Evolutionary conservation across 2,113 vertebrate species (phyloP).

Genomic region (Pongo pygmaeus): DNA sequence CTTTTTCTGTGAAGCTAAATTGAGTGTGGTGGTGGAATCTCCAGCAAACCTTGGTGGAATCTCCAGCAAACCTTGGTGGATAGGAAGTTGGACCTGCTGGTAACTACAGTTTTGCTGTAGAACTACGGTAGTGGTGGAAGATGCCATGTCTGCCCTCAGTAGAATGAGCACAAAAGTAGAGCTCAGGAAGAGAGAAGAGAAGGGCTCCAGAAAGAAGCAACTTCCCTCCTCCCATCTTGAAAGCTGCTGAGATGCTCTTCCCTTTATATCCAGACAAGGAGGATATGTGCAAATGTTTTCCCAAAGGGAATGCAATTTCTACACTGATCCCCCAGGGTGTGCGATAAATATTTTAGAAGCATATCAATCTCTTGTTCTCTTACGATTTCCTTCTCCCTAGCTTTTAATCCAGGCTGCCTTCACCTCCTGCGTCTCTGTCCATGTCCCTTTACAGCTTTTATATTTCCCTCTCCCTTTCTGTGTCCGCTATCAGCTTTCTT

Average conservation of each 20-base stretch:
- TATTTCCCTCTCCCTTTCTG: neutral
- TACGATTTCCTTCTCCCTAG: neutral
- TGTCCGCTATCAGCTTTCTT: neutral
- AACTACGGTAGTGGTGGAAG: neutral
- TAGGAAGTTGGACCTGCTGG: neutral
- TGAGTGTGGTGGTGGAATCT: neutral
- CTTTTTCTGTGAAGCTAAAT: neutral
- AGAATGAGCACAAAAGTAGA: neutral
- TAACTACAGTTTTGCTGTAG: neutral
- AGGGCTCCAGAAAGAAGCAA: neutral
- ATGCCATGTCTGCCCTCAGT: accelerated
- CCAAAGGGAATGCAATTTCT: neutral
- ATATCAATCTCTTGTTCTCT: neutral
- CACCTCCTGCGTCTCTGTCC: neutral
- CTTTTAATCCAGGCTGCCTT: constrained; percentile 31
- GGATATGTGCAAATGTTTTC: neutral
- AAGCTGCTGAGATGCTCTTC: neutral
- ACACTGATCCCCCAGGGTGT: neutral
- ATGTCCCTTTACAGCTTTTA: neutral
- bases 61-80: neutral
- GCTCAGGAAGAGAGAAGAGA: accelerated
- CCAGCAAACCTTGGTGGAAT: neutral
- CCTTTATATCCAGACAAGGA: neutral
- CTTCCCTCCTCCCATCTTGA: neutral
- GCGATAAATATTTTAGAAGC: neutral